phyloP scores from a whole-genome alignment of 2,113 vertebrate species.

The Hassar affinis region DNA sequence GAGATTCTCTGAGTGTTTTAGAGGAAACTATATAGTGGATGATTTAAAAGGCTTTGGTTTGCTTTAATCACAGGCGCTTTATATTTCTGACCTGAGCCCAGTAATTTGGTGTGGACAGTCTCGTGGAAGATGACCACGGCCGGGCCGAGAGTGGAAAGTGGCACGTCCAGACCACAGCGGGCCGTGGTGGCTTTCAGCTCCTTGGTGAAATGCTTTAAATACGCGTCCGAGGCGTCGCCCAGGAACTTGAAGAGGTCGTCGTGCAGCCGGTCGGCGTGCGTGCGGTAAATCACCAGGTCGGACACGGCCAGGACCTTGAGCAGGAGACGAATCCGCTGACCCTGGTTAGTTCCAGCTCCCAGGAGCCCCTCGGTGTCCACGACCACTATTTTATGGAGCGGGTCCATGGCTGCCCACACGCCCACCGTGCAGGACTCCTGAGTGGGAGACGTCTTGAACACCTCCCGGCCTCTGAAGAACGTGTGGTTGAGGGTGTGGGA shows the following conservation, averaged over 20 bases:
- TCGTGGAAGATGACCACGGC: conserved; percentile 98
- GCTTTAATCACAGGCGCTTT: neutral
- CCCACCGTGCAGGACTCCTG: conserved; percentile 98
- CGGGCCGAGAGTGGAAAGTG: conserved; percentile 92
- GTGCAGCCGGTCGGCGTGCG: conserved; percentile 93
- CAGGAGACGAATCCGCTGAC: conserved; percentile 92
- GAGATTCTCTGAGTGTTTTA: neutral
- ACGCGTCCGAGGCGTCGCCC: conserved; percentile 95
- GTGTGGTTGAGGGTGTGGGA: conserved; percentile 98
- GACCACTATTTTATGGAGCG: conserved; percentile 85
- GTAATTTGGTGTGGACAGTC: conserved; percentile 93
- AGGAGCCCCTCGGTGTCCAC: conserved; percentile 96
- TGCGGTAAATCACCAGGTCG: conserved; percentile 95
- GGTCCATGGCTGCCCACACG: conserved; percentile 96
- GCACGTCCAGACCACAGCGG: conserved; percentile 94
- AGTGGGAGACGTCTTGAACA: conserved; percentile 94
- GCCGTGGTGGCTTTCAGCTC: conserved; percentile 96
- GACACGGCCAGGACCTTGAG: conserved; percentile 95
- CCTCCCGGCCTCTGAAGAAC: conserved; percentile 94
- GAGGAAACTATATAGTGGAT: neutral
- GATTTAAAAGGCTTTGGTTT: neutral
- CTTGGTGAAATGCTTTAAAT: conserved; percentile 94
- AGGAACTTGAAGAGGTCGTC: conserved; percentile 99
- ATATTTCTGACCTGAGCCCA: conserved; percentile 86
- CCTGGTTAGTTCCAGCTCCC: conserved; percentile 90